These are phyloP conservation scores for Lydus trimaculatus DNA, from an alignment of 2,888 invertebrate genomes.

Conservation along the genomic window DNA sequence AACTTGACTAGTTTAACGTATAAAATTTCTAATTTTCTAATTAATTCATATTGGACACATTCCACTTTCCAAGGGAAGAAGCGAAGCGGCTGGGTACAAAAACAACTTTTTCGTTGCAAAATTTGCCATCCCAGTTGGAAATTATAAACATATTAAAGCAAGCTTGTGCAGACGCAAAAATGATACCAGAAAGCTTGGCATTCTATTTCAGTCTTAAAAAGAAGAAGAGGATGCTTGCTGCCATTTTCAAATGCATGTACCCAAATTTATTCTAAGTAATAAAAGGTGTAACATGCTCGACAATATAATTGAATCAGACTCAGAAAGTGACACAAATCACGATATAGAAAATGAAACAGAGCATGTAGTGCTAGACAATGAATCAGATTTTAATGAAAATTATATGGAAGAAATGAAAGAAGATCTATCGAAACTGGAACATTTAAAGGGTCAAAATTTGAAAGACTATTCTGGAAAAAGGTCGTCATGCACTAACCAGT, in stretches of 20 bases:
- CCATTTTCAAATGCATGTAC: neutral
- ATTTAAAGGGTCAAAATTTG: neutral
- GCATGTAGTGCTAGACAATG: too few species aligned
- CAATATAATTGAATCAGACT: too few species aligned
- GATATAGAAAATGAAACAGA: too few species aligned
- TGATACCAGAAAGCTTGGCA: neutral
- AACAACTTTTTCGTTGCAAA: too few species aligned
- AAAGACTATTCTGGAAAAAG: neutral
- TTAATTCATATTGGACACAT: too few species aligned
- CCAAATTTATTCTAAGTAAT: neutral
- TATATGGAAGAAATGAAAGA: neutral
- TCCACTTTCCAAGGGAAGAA: constrained; percentile 5
- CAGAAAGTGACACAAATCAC: too few species aligned
- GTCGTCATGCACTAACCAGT: neutral
- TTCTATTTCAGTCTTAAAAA: neutral
- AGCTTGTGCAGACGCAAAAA: neutral
- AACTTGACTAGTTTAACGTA: too few species aligned
- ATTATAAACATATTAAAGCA: neutral
- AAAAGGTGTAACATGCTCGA: too few species aligned
- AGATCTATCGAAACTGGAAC: neutral
- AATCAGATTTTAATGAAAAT: too few species aligned
- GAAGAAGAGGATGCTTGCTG: neutral
- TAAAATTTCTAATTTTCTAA: too few species aligned
- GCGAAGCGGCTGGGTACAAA: too few species aligned
- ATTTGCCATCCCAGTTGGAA: too few species aligned